A percentile compares a stretch with the other conserved stretches of the same genome.
phyloP scores from a whole-genome alignment of 2,113 vertebrate species.

The Macquaria ambigua region DNA sequence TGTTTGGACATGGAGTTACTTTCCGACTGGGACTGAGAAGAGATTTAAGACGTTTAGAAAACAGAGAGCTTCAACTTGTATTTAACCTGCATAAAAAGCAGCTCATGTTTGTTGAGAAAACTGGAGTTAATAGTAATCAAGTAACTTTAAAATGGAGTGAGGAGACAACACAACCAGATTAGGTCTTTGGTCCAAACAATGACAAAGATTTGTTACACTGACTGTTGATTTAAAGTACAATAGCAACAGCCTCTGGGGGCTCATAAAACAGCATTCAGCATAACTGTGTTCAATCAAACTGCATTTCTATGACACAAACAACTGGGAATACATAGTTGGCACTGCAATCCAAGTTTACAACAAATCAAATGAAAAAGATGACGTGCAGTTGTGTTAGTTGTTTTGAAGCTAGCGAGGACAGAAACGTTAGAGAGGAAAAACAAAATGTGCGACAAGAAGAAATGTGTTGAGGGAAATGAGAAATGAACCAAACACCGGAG shows the following conservation, averaged over 20 bases:
- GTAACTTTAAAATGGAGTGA: not conserved
- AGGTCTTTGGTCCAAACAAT: not conserved
- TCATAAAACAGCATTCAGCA: conserved; percentile 18
- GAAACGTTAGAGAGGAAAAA: conserved; percentile 25
- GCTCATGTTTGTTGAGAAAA: not conserved
- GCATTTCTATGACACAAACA: conserved; percentile 12
- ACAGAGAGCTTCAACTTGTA: not conserved
- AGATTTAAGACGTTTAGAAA: conserved; percentile 51
- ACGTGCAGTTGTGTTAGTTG: conserved; percentile 49
- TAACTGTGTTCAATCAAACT: conserved; percentile 15
- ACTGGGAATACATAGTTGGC: not conserved
- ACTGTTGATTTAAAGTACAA: conserved; percentile 11
- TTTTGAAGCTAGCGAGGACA: conserved; percentile 4
- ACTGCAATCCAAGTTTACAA: not conserved
- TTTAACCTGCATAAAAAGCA: not conserved
- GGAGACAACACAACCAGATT: not conserved
- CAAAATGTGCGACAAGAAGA: conserved; percentile 18
- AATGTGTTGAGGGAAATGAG: conserved; percentile 35
- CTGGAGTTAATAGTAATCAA: not conserved
- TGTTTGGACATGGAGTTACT: conserved; percentile 99
- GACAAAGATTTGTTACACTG: conserved; percentile 1
- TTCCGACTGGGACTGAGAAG: conserved; percentile 94
- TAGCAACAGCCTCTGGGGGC: conserved; percentile 16
- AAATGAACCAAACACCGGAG: conserved; percentile 24
- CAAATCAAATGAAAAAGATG: not conserved